Evolutionary conservation across 2,888 invertebrate genomes (phyloP).

Genomic region (Tyria jacobaeae): DNA sequence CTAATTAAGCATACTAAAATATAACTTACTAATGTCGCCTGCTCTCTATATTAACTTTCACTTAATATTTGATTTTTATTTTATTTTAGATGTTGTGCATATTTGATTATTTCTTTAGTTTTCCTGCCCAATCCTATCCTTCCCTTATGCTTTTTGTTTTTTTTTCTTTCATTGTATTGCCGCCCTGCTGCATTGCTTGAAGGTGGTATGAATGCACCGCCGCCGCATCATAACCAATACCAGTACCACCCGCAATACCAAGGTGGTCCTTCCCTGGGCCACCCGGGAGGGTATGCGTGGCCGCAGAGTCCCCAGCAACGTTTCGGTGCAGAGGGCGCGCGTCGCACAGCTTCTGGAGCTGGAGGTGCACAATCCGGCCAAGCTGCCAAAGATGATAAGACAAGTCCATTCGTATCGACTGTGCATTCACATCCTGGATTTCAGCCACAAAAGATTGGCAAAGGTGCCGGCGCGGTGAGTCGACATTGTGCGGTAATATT

Average conservation of each 20-base stretch:
- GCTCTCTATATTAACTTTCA: conserved; percentile 66
- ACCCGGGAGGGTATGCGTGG: conserved; percentile 65
- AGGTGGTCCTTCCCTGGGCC: conserved; percentile 73
- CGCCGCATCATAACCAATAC: conserved; percentile 85
- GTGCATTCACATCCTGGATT: conserved; percentile 97
- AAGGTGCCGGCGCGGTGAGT: conserved; percentile 87
- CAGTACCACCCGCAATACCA: conserved; percentile 85
- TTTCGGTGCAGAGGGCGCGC: conserved; percentile 84
- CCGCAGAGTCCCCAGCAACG: conserved; percentile 72
- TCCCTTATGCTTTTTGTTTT: conserved; percentile 84
- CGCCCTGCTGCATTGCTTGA: conserved; percentile 85
- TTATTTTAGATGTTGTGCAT: conserved; percentile 59
- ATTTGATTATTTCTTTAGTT: conserved; percentile 72
- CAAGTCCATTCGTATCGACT: conserved; percentile 95
- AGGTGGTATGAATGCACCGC: conserved; percentile 87
- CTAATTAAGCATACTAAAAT: conserved; percentile 76
- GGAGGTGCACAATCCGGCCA: conserved; percentile 54
- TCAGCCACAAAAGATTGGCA: conserved; percentile 97
- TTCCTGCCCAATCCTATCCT: conserved; percentile 71
- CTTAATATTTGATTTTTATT: conserved; percentile 60
- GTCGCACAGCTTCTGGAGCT: conserved; percentile 66
- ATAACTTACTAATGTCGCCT: conserved; percentile 67
- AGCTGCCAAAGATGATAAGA: conserved; percentile 87
- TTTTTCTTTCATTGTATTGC: conserved; percentile 87
- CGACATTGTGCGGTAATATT: conserved; percentile 46